Evolutionary conservation across 2,888 invertebrate species (phyloP).

Genomic region (Willowsia nigromaculata): DNA sequence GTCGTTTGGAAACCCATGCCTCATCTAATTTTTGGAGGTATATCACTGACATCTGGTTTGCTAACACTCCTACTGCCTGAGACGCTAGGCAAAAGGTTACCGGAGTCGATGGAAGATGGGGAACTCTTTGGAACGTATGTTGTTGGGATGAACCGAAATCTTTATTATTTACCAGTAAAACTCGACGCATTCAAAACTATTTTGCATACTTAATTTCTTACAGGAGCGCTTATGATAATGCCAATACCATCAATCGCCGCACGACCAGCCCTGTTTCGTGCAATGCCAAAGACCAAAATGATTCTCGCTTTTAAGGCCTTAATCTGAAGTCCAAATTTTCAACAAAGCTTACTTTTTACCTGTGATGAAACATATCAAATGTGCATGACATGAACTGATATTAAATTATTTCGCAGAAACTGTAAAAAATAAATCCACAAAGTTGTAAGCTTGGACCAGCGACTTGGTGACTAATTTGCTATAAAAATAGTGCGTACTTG

Average conservation of each 20-base stretch:
- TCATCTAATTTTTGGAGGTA: slow-evolving; percentile 86
- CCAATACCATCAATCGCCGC: neutral
- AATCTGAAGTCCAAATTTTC: neutral
- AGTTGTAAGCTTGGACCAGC: too few relatives aligned
- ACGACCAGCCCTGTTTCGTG: too few relatives aligned
- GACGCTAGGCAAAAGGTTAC: slow-evolving; percentile 85
- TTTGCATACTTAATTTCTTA: neutral
- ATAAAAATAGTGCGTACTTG: too few relatives aligned
- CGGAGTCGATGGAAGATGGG: slow-evolving; percentile 85
- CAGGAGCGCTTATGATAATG: neutral
- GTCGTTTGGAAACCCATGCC: slow-evolving; percentile 86
- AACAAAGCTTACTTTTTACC: too few relatives aligned
- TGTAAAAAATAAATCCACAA: too few relatives aligned
- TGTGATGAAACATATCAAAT: too few relatives aligned
- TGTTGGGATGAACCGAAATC: too few relatives aligned
- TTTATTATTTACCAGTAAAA: too few relatives aligned
- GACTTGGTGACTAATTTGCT: too few relatives aligned
- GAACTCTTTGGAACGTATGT: slow-evolving; percentile 84
- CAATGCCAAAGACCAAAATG: neutral
- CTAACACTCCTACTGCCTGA: slow-evolving; percentile 89
- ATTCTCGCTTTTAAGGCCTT: neutral
- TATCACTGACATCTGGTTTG: slow-evolving; percentile 87
- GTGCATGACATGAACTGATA: too few relatives aligned
- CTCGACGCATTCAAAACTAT: too few relatives aligned
- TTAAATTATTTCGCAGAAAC: too few relatives aligned